These are phyloP conservation scores for Platycheirus rosarum DNA, from an alignment of 2,888 invertebrate species.

Conservation along the genomic window DNA sequence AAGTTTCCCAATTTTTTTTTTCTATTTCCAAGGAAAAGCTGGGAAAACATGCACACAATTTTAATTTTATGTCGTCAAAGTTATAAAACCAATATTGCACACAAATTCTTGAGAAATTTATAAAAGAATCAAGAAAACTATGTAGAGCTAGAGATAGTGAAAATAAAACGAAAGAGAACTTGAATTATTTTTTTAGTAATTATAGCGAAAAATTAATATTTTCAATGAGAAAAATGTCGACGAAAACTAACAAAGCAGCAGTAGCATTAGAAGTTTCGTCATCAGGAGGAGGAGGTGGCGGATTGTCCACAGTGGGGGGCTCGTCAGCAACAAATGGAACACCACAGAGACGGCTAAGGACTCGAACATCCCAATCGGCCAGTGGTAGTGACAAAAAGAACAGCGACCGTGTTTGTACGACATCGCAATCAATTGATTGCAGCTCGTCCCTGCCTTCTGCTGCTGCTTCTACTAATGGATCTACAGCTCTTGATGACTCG, in stretches of 20 bases:
- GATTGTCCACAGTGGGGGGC: constrained; percentile 37
- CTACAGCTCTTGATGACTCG: constrained; percentile 39
- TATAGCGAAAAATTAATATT: constrained; percentile 31
- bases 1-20: constrained; percentile 44
- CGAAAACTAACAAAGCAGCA: constrained; percentile 66
- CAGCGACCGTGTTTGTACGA: constrained; percentile 45
- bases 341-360: constrained; percentile 65
- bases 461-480: constrained; percentile 12
- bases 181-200: background rate
- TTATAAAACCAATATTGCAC: constrained; percentile 70
- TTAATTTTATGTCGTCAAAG: constrained; percentile 46
- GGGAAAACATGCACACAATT: constrained; percentile 57
- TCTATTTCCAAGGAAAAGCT: constrained; percentile 53
- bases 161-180: constrained; percentile 1
- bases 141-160: constrained; percentile 10
- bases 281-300: constrained; percentile 27
- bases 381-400: constrained; percentile 70
- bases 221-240: constrained; percentile 73
- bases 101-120: constrained; percentile 48
- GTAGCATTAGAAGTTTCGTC: constrained; percentile 60
- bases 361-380: constrained; percentile 54
- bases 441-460: constrained; percentile 31
- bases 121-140: constrained; percentile 23
- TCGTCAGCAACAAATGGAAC: constrained; percentile 65
- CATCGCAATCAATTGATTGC: constrained; percentile 43